A percentile compares a stretch with the other conserved stretches of the same genome.
phyloP scores from a whole-genome alignment of 37 sponge, comb jelly and placozoan species.

The Chondrosia reniformis region DNA sequence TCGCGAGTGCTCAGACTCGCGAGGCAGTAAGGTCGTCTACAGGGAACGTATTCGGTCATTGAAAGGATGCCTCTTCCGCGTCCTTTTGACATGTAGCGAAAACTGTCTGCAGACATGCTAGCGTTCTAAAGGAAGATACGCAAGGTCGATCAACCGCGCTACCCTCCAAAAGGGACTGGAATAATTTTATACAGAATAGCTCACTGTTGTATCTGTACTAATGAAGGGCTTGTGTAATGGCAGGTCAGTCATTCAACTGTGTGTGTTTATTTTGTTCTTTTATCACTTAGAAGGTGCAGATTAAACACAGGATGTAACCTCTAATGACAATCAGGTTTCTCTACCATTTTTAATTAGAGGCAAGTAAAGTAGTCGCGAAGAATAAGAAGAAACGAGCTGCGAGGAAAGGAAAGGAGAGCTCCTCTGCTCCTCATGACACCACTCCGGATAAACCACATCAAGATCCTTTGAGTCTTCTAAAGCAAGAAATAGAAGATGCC shows the following conservation, averaged over 20 bases:
- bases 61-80: conserved; percentile 10
- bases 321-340: neutral
- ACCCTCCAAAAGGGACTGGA: too few relatives aligned
- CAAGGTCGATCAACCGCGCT: too few relatives aligned
- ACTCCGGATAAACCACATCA: too few relatives aligned
- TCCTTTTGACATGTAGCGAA: neutral
- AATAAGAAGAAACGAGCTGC: conserved; percentile 8
- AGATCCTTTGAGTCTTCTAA: conserved; percentile 42
- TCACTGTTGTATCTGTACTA: neutral
- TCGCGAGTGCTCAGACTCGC: neutral
- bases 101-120: neutral
- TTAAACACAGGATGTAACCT: neutral
- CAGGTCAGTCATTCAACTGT: neutral
- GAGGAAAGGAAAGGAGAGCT: neutral
- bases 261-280: too few relatives aligned
- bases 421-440: too few relatives aligned
- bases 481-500: conserved; percentile 60
- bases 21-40: conserved; percentile 7
- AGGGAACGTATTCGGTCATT: neutral
- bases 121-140: too few relatives aligned
- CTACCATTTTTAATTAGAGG: neutral
- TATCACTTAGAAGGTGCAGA: too few relatives aligned
- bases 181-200: too few relatives aligned
- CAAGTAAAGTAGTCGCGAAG: neutral
- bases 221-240: neutral